Evolutionary conservation across 1,140 invertebrate species (phyloP).

Genomic region (Elysia chlorotica): DNA sequence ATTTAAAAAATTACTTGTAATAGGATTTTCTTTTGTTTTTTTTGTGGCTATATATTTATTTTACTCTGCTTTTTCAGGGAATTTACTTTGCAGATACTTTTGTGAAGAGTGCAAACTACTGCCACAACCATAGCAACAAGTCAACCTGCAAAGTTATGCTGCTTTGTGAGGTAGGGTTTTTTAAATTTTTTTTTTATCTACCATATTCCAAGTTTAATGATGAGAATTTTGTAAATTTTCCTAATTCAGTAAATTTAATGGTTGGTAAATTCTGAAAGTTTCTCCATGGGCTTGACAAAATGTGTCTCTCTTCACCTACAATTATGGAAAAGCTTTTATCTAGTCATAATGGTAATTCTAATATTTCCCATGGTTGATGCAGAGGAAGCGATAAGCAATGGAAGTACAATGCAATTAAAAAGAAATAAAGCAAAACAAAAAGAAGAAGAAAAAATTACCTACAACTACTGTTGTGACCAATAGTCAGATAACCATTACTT

Average conservation of each 20-base stretch:
- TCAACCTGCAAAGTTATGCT: slow-evolving; percentile 40
- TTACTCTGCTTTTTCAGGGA: slow-evolving; percentile 49
- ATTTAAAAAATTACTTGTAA: too few species aligned
- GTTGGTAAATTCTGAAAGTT: background rate
- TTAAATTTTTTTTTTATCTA: background rate
- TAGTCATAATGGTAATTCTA: too few species aligned
- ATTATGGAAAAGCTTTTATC: background rate
- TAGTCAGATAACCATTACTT: too few species aligned
- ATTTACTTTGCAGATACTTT: slow-evolving; percentile 63
- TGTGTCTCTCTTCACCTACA: background rate
- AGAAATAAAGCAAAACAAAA: too few species aligned
- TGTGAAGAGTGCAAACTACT: slow-evolving; percentile 56
- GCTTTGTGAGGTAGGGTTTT: slow-evolving; percentile 53
- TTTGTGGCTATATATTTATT: background rate
- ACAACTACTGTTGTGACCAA: too few species aligned
- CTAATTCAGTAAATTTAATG: background rate
- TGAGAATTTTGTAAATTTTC: background rate
- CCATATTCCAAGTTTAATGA: background rate
- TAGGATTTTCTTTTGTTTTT: too few species aligned
- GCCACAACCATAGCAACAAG: slow-evolving; percentile 34
- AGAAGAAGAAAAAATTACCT: too few species aligned
- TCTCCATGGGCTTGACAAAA: background rate
- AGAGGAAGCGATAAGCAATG: too few species aligned
- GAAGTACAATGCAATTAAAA: too few species aligned
- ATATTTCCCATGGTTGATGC: too few species aligned